Conservation (phyloP, 2,797 vertebrate species). For the Pipistrellus nathusii region DNA sequence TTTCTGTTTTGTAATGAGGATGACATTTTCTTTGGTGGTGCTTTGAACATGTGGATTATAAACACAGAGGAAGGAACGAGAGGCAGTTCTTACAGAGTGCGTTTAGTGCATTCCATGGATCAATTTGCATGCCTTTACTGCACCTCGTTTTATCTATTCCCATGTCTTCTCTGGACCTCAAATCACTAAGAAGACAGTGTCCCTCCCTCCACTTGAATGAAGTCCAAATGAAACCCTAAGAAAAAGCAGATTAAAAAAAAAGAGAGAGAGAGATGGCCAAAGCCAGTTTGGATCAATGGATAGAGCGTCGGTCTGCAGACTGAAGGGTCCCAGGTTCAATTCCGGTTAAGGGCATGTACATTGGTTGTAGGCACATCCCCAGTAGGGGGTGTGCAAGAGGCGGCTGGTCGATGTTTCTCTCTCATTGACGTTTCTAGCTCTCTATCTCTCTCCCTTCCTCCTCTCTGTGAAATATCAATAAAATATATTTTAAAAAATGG, state of each 20-base stretch:
- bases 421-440: no score
- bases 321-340: no score
- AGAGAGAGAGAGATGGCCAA: no score
- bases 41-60: conserved; percentile 26
- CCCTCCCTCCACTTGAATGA: conserved; percentile 79
- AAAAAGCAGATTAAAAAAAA: conserved; percentile 72
- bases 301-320: no score
- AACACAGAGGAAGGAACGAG: not conserved
- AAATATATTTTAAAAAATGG: not conserved
- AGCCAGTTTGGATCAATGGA: no score
- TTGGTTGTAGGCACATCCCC: no score
- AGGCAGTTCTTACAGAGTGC: not conserved
- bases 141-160: not conserved
- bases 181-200: conserved; percentile 62
- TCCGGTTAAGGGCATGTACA: no score
- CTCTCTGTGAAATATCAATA: no score
- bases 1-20: conserved; percentile 36
- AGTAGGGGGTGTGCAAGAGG: no score
- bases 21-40: conserved; percentile 50
- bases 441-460: no score
- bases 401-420: no score
- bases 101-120: not conserved
- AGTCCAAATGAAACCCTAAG: conserved; percentile 81
- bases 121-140: no score
- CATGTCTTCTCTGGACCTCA: not conserved